Conservation (phyloP, 2,113 vertebrate genomes). For the Eulacestoma nigropectus region DNA sequence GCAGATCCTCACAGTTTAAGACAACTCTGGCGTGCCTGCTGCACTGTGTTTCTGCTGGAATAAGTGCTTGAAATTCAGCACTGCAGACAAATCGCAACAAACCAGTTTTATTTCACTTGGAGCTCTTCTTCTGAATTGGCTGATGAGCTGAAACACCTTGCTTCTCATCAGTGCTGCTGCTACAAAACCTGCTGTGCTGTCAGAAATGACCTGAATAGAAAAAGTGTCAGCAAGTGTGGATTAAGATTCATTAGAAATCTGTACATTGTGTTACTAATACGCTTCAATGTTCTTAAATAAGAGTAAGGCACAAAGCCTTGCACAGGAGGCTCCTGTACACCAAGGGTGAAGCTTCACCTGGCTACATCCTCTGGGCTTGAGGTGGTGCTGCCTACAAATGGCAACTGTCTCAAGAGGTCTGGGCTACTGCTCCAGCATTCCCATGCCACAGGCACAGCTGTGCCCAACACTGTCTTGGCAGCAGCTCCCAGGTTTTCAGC, state of each 20-base stretch:
- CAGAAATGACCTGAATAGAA: not conserved
- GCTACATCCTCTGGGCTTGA: not conserved
- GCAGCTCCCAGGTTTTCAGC: not conserved
- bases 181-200: not conserved
- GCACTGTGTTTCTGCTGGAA: not conserved
- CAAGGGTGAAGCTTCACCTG: not conserved
- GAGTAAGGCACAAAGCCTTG: not conserved
- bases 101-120: not conserved
- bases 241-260: not conserved
- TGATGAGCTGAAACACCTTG: not conserved
- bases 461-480: not conserved
- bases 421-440: not conserved
- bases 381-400: not conserved
- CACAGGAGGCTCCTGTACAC: not conserved
- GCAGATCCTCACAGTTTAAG: not conserved
- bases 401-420: not conserved
- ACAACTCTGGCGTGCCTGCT: not conserved
- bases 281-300: not conserved
- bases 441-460: accelerated
- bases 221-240: not conserved
- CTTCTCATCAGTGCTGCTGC: not conserved
- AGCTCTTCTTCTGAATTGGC: not conserved
- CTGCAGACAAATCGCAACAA: not conserved
- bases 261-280: not conserved
- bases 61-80: not conserved